A percentile compares a stretch with the other conserved stretches of the same genome.
These are phyloP conservation scores for Ecliptopera silaceata DNA, from an alignment of 2,888 invertebrate genomes.

Conservation along the genomic window DNA sequence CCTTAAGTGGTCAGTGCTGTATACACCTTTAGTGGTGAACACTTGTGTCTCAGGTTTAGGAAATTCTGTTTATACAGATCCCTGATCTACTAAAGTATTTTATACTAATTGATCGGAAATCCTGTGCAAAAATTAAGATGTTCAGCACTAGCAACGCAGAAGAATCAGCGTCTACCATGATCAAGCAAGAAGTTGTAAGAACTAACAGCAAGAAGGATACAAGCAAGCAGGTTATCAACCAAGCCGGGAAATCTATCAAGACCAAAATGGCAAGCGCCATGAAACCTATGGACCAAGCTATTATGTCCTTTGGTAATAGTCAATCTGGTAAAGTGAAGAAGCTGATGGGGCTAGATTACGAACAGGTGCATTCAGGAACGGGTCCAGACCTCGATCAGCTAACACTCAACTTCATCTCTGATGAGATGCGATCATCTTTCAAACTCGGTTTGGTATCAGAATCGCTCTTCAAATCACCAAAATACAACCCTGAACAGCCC, in stretches of 20 bases:
- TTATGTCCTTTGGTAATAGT: slow-evolving; percentile 11
- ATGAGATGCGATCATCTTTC: slow-evolving; percentile 41
- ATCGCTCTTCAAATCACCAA: slow-evolving; percentile 41
- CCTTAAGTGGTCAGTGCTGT: slow-evolving; percentile 17
- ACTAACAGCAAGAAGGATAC: slow-evolving; percentile 4
- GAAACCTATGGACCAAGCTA: slow-evolving; percentile 11
- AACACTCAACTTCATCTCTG: slow-evolving; percentile 48
- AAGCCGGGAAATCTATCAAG: slow-evolving; percentile 13
- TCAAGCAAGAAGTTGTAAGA: slow-evolving; percentile 2
- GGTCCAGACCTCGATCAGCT: slow-evolving; percentile 55
- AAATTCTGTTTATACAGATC: slow-evolving; percentile 22
- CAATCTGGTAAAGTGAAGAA: slow-evolving; percentile 10
- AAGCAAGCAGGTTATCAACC: not conserved
- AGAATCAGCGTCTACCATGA: not conserved
- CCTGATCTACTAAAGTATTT: slow-evolving; percentile 15
- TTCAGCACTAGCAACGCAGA: slow-evolving; percentile 2
- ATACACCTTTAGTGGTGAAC: slow-evolving; percentile 18
- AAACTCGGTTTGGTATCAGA: slow-evolving; percentile 52
- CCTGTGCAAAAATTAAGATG: slow-evolving; percentile 16
- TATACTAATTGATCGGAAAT: slow-evolving; percentile 19
- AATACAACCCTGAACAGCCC: slow-evolving; percentile 41
- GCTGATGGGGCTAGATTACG: slow-evolving; percentile 26
- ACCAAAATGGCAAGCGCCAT: slow-evolving; percentile 13
- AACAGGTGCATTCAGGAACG: slow-evolving; percentile 46
- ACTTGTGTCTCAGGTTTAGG: slow-evolving; percentile 16